phyloP scores from a whole-genome alignment of 2,113 vertebrate species.

The Pelmatolapia mariae region DNA sequence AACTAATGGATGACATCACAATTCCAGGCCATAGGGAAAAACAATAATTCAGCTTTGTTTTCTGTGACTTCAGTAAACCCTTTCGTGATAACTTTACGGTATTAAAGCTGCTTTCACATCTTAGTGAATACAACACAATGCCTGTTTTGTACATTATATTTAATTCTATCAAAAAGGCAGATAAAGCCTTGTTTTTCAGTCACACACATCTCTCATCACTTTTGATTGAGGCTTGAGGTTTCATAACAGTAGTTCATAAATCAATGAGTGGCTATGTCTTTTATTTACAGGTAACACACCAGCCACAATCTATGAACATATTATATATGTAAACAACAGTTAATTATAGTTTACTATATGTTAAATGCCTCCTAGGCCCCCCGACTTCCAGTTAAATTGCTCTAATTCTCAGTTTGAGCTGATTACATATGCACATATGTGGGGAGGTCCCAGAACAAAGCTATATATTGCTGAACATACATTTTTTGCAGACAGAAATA shows the following conservation, averaged over 20 bases:
- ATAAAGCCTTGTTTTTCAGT: background rate
- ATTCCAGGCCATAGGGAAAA: background rate
- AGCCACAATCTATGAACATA: background rate
- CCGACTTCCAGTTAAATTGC: background rate
- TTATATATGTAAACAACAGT: background rate
- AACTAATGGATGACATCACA: background rate
- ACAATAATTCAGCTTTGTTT: background rate
- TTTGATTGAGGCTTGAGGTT: background rate
- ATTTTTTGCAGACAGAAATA: background rate
- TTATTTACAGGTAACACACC: background rate
- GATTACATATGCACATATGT: background rate
- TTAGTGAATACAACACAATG: background rate
- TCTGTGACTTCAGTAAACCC: background rate
- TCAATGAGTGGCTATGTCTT: accelerated
- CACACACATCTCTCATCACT: background rate
- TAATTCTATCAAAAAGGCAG: background rate
- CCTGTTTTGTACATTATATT: background rate
- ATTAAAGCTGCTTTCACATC: background rate
- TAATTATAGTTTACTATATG: background rate
- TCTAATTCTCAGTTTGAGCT: background rate
- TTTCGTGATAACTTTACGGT: too few relatives aligned
- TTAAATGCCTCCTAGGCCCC: background rate
- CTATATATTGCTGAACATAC: background rate
- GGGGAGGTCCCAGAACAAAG: background rate
- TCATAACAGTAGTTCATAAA: background rate